These are phyloP conservation scores for Eupithecia vulgata DNA, from an alignment of 2,888 invertebrate genomes.

Conservation along the genomic window DNA sequence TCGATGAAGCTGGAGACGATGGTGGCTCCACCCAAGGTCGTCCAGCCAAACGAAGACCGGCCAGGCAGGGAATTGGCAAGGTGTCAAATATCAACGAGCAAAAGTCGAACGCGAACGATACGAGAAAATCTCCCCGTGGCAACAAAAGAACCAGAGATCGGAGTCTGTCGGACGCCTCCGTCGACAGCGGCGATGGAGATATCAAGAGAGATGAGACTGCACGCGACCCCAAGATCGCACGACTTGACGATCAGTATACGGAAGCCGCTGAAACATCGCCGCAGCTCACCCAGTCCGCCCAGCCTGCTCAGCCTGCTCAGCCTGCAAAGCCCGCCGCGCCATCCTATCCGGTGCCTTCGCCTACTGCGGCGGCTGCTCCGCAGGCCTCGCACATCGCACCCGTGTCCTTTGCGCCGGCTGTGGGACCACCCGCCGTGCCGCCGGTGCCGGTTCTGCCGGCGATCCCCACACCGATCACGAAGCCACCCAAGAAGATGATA, in stretches of 20 bases:
- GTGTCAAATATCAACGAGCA: conserved; percentile 52
- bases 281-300: conserved; percentile 28
- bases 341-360: neutral
- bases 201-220: conserved; percentile 61
- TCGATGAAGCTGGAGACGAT: conserved; percentile 95
- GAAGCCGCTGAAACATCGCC: neutral
- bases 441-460: conserved; percentile 36
- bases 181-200: conserved; percentile 86
- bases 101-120: conserved; percentile 61
- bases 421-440: conserved; percentile 25
- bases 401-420: neutral
- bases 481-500: conserved; percentile 77
- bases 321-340: conserved; percentile 19
- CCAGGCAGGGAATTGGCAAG: conserved; percentile 80
- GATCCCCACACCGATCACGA: conserved; percentile 68
- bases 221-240: conserved; percentile 63
- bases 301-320: conserved; percentile 22
- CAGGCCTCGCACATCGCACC: conserved; percentile 21
- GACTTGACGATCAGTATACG: conserved; percentile 51
- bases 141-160: conserved; percentile 86
- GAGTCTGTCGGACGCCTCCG: conserved; percentile 86
- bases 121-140: conserved; percentile 87
- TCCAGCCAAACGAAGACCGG: conserved; percentile 79
- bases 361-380: neutral
- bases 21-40: conserved; percentile 29